Evolutionary conservation across 2,113 vertebrate species (phyloP), one percentile per base, ranked within the genome.

Genomic region (Oriolus oriolus): DNA sequence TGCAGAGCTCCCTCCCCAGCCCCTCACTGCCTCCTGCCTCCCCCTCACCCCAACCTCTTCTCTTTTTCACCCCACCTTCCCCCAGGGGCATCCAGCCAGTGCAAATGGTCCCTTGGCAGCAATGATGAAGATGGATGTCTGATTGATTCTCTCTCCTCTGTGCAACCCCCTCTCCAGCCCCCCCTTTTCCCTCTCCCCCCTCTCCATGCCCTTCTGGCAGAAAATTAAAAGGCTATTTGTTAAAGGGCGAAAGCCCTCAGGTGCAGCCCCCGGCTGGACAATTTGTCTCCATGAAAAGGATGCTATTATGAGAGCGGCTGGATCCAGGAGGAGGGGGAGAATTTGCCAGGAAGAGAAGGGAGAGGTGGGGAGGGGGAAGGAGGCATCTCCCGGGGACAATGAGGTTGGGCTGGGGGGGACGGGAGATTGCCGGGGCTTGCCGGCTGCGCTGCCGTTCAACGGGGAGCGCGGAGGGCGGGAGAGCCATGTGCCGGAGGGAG

Each of bases 161-260:
- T 94, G 84, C 94, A 94, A 6, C 44, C 95, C 89, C 90, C 92
- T 68, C 76, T 80, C 19, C 79, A 50, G 65, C 83, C 69, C 93
- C 96, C 96, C 83, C 91, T 87, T 35, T 87, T 23, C 59, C 64
- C 75, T 31, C 69, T 35, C 60, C 71, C 79, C 85, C 65, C 65
- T 41, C 79, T 52, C 93, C 95, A 89, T 97, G 98, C 97, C 98
- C 98, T 98, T 98, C 98, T 98, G 98, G 98, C 98, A 98, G 98
- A 98, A 98, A 98, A 98, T 98, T 98, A 98, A 98, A 98, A 98
- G 98, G 97, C 98, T 98, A 98, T 98, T 98, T 98, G 98, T 98
- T 98, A 98, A 98, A 98, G 98, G 98, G 98, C 97, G 97, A 97
- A 98, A 98, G 98, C 97, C 98, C 98, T 98, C 98, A 98, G 98